Conservation (phyloP, 2,113 vertebrate species). For the Plecturocebus donacophilus region DNA sequence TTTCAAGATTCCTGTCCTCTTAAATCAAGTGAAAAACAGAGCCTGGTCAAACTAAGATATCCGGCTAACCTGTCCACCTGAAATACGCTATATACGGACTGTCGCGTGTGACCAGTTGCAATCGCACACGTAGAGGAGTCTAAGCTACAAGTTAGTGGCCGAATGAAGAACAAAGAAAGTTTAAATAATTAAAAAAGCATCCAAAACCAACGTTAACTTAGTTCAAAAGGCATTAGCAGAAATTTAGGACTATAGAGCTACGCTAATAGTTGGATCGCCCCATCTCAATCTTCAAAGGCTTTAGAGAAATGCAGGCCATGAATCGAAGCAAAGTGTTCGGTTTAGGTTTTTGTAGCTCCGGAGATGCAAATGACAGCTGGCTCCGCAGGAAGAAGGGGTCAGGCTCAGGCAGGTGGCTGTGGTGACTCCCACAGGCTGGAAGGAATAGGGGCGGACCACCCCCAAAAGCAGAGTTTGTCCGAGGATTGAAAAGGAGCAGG, state of each 20-base stretch:
- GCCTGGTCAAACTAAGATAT: neutral
- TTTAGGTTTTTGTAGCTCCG: neutral
- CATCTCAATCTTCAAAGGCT: neutral
- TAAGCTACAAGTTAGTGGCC: neutral
- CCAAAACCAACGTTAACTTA: neutral
- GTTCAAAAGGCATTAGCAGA: neutral
- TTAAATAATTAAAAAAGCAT: neutral
- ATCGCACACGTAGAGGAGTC: neutral
- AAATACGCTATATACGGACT: neutral
- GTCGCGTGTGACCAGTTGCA: neutral
- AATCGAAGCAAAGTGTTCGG: neutral
- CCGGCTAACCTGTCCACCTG: neutral
- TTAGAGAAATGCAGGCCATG: neutral
- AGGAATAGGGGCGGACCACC: neutral
- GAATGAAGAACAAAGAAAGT: neutral
- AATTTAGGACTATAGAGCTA: neutral
- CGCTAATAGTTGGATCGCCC: neutral
- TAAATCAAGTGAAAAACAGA: conserved; percentile 9
- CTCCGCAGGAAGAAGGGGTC: neutral
- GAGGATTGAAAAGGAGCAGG: neutral
- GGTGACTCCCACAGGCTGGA: neutral
- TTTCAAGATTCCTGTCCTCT: neutral
- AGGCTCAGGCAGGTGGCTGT: neutral
- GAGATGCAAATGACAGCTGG: conserved; percentile 2
- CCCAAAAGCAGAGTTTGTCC: neutral